Conservation (phyloP, 2,888 invertebrate species). For the Amphipyra berbera region DNA sequence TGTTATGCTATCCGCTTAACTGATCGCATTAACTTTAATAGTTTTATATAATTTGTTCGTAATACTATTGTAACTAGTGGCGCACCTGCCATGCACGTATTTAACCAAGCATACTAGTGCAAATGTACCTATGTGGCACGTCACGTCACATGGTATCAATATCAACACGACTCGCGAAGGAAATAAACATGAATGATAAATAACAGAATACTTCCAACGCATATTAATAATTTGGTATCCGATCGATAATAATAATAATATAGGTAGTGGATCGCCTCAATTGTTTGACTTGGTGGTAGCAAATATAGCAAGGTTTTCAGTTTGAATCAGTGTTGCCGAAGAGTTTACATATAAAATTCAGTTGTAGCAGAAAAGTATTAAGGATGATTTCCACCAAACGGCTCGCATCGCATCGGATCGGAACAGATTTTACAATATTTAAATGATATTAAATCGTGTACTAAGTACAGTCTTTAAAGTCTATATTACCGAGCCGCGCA, state of each 20-base stretch:
- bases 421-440: too few relatives aligned
- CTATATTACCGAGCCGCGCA: too few relatives aligned
- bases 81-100: constrained; percentile 10
- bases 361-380: too few relatives aligned
- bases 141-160: constrained; percentile 33
- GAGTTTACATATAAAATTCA: too few relatives aligned
- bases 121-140: constrained; percentile 6
- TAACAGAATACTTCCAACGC: constrained; percentile 22
- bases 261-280: constrained; percentile 8
- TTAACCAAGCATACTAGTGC: not conserved
- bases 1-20: too few relatives aligned
- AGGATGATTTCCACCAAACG: too few relatives aligned
- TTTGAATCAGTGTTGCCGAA: too few relatives aligned
- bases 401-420: too few relatives aligned
- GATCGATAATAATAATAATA: constrained; percentile 27
- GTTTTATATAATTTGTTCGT: not conserved
- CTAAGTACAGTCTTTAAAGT: too few relatives aligned
- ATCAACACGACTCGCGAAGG: constrained; percentile 28
- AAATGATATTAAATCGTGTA: too few relatives aligned
- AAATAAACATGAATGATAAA: constrained; percentile 39
- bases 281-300: not conserved
- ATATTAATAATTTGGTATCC: constrained; percentile 16
- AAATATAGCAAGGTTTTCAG: too few relatives aligned
- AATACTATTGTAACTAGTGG: constrained; percentile 6
- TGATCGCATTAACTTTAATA: not conserved